phyloP scores from a whole-genome alignment of 1,140 invertebrate species.

The Triops cancriformis region DNA sequence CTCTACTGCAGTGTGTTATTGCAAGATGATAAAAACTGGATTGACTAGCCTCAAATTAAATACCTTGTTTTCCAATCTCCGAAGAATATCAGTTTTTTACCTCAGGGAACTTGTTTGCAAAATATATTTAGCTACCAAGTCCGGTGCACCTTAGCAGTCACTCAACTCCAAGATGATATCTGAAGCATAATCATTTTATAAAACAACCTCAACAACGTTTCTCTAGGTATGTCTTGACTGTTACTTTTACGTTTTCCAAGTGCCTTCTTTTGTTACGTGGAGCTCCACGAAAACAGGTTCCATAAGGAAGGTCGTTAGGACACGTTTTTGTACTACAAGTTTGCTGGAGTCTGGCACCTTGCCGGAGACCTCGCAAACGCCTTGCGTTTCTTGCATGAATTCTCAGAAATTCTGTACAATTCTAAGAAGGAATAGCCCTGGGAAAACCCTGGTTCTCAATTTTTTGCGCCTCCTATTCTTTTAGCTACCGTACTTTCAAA shows the following conservation, averaged over 20 bases:
- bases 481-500: not conserved
- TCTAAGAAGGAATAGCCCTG: not conserved
- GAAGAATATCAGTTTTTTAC: not conserved
- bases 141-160: not conserved
- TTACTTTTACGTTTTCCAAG: not conserved
- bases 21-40: not conserved
- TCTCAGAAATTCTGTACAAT: not conserved
- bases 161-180: not conserved
- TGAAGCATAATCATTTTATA: not conserved
- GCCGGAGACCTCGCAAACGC: slow-evolving; percentile 1
- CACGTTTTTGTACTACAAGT: slow-evolving; percentile 6
- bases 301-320: not conserved
- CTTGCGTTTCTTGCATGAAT: not conserved
- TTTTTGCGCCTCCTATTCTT: not conserved
- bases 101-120: not conserved
- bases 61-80: not conserved
- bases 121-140: not conserved
- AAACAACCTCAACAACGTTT: not conserved
- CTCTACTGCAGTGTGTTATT: not conserved
- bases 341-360: not conserved
- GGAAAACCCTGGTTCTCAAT: not conserved
- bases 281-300: not conserved
- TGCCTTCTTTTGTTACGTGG: not conserved
- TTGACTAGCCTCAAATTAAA: not conserved
- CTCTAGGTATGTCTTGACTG: not conserved